These are phyloP conservation scores for Microctonus hyperodae DNA, from an alignment of 2,888 invertebrate genomes.

Conservation along the genomic window DNA sequence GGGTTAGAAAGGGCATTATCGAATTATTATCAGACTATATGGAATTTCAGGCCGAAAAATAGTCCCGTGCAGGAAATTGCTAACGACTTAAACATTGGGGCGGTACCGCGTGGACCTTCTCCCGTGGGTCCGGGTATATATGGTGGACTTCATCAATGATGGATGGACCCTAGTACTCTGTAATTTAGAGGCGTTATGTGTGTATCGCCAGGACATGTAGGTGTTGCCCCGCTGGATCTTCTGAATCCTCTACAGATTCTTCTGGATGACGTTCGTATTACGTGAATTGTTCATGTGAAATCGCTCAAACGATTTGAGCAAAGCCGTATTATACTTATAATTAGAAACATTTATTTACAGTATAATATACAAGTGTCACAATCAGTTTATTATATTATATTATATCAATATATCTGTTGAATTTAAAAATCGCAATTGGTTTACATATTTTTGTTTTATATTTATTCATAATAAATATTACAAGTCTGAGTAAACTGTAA, in stretches of 20 bases:
- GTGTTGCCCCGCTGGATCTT: conserved; percentile 26
- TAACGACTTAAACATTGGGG: conserved; percentile 63
- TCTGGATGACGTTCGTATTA: background rate
- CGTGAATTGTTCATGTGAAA: background rate
- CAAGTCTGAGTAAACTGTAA: background rate
- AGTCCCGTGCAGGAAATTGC: conserved; percentile 62
- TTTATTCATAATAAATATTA: background rate
- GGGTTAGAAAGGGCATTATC: conserved; percentile 47
- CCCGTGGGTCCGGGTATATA: conserved; percentile 33
- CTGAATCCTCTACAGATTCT: too few relatives aligned
- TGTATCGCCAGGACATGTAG: conserved; percentile 52
- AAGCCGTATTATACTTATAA: too few relatives aligned
- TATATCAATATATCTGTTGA: too few relatives aligned
- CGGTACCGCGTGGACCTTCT: conserved; percentile 50
- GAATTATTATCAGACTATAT: conserved; percentile 60
- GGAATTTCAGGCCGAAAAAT: conserved; percentile 59
- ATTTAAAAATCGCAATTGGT: too few relatives aligned
- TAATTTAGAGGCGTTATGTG: conserved; percentile 62
- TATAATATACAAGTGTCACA: too few relatives aligned
- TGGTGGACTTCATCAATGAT: conserved; percentile 46
- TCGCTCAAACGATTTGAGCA: background rate
- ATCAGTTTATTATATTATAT: too few relatives aligned
- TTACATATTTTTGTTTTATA: background rate
- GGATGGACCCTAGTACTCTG: conserved; percentile 59
- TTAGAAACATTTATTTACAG: too few relatives aligned